A percentile compares a stretch with the other conserved stretches of the same genome.
These are phyloP conservation scores for Myotis myotis DNA, from an alignment of 2,797 vertebrate genomes.

Conservation along the genomic window DNA sequence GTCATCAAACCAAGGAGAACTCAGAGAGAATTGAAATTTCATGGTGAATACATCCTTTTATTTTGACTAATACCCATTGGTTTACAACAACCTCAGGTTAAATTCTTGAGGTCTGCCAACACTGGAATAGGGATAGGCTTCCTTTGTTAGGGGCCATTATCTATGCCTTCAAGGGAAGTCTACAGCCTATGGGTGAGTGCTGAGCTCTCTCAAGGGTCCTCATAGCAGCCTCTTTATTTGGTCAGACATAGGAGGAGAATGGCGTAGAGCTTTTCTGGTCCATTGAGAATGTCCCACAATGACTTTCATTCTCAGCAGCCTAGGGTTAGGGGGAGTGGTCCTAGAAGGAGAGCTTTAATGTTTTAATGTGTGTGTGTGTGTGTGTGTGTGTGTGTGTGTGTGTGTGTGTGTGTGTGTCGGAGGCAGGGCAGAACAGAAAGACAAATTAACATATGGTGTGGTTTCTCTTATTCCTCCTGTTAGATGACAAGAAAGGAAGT, in stretches of 20 bases:
- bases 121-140: background rate
- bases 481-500: too few species aligned
- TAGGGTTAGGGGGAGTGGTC: background rate
- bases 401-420: accelerated
- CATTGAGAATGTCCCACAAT: accelerated
- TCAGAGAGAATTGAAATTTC: background rate
- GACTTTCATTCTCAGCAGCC: background rate
- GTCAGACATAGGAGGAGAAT: accelerated
- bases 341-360: background rate
- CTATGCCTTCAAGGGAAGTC: too few species aligned
- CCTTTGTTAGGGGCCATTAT: accelerated
- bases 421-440: background rate
- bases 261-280: background rate
- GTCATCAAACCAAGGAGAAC: background rate
- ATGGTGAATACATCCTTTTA: background rate
- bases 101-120: too few species aligned
- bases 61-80: too few species aligned
- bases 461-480: background rate
- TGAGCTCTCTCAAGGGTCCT: accelerated
- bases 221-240: accelerated
- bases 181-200: accelerated
- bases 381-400: accelerated
- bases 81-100: background rate
- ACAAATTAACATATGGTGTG: accelerated
- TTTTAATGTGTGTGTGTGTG: too few species aligned